Base-by-base conservation (phyloP, 2,113 vertebrate species). In the Ivindomyrus marchei region DNA sequence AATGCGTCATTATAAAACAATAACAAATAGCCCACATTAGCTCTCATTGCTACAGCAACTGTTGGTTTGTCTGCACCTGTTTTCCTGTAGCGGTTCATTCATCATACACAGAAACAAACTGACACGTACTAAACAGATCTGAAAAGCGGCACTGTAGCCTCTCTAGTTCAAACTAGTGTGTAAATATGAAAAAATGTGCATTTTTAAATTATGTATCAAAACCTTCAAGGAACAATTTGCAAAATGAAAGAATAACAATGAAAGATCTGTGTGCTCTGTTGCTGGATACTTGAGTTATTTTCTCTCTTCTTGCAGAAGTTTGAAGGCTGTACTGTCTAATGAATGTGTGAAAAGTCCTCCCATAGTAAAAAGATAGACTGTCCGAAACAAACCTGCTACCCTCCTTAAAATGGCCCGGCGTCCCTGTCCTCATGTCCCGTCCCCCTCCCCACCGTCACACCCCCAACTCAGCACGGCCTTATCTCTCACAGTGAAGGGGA, bases 401-500 rank as follows among this genome's bases (percentile, higher is more conserved):
- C 70, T 15, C 27, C 13, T 74, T 74, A 17, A 36, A 31, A 85
- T n/a, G 42, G 10, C 21, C 39, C 19, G 1, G 15, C 6, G 3
- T 85, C 42, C 42, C 83, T 49, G 83, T 24, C 24, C 46, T n/a
- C 31, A 15, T 36, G n/a, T 15, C 27, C 1, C 13, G 0, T 19
- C 0, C 27, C 24, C 3, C 50, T 13, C 15, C 5, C 31, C 24
- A 31, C 36, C 49, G 49, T n/a, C 85, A 19, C 83, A 47, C 19
- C 83, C 66, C 8, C 45, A 84, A 15, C 21, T 84, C 39, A 86
- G 56, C 52, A 27, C 17, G 10, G 19, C 19, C 31, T 87, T 80
- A 88, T 90, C 85, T 77, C 49, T 90, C 74, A 31, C 70, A 88
- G 80, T 56, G 66, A 74, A 13, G 31, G 53, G 31, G 84, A 90